A percentile compares a stretch with the other conserved stretches of the same genome.
phyloP scores from a whole-genome alignment of 2,797 vertebrate genomes.

The Potorous gilbertii region DNA sequence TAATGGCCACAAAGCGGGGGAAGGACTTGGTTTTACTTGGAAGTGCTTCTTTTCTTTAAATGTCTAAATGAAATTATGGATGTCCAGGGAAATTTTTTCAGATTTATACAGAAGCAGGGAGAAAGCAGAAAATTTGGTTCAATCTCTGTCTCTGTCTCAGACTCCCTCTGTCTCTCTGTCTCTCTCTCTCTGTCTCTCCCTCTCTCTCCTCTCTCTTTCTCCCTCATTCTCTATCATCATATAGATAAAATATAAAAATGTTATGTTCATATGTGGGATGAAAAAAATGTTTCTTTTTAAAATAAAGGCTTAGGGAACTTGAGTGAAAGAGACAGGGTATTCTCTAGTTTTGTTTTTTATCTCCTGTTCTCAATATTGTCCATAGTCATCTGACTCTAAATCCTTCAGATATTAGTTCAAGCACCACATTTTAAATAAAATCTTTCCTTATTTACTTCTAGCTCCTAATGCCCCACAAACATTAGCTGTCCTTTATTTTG shows the following conservation, averaged over 20 bases:
- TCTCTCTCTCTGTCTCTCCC: too few species aligned
- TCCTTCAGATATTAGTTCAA: neutral
- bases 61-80: neutral
- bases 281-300: neutral
- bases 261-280: neutral
- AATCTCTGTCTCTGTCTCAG: neutral
- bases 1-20: neutral
- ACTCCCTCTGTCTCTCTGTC: too few species aligned
- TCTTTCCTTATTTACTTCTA: neutral
- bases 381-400: neutral
- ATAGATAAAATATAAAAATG: too few species aligned
- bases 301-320: neutral
- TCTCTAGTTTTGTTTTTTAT: neutral
- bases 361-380: neutral
- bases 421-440: neutral
- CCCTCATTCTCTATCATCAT: too few species aligned
- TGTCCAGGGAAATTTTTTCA: neutral
- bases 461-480: too few species aligned
- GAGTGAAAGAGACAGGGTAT: neutral
- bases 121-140: neutral
- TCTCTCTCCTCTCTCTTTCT: too few species aligned
- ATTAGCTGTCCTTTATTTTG: neutral
- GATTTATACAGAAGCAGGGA: neutral
- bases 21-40: neutral
- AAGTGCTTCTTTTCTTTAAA: neutral